These are phyloP conservation scores for Hydriomena furcata DNA, from an alignment of 2,888 invertebrate species.

Conservation along the genomic window DNA sequence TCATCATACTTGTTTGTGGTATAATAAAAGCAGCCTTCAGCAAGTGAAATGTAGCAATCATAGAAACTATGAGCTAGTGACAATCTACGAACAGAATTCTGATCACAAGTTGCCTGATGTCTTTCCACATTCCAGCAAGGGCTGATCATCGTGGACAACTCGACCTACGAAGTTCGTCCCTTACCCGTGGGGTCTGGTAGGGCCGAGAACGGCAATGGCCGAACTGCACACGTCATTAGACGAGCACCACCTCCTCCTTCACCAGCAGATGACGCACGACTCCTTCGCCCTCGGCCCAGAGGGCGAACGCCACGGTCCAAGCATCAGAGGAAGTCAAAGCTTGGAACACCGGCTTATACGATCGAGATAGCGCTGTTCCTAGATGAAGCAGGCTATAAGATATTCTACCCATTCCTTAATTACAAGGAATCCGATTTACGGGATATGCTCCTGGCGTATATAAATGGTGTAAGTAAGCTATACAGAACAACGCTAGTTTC, in stretches of 20 bases:
- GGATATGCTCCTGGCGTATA: constrained; percentile 90
- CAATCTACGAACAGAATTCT: neutral
- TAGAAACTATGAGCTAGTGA: neutral
- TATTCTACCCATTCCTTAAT: constrained; percentile 87
- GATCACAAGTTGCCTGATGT: constrained; percentile 28
- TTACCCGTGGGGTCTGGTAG: constrained; percentile 70
- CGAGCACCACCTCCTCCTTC: constrained; percentile 75
- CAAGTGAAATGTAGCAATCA: neutral
- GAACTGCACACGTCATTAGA: constrained; percentile 84
- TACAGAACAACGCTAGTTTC: no score
- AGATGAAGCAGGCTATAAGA: constrained; percentile 88
- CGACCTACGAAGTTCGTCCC: constrained; percentile 88
- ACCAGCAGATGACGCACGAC: constrained; percentile 70
- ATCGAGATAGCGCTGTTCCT: constrained; percentile 90
- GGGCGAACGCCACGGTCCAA: constrained; percentile 56
- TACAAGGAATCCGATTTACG: constrained; percentile 86
- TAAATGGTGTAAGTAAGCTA: constrained; percentile 85
- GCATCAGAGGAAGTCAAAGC: constrained; percentile 41
- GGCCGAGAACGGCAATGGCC: constrained; percentile 59
- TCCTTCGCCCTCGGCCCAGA: constrained; percentile 58
- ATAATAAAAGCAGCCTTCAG: no score
- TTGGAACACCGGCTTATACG: constrained; percentile 75
- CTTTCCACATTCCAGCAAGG: constrained; percentile 81
- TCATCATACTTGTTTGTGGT: no score
- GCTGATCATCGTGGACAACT: constrained; percentile 86